phyloP scores from a whole-genome alignment of 2,113 vertebrate genomes.

The Gavia stellata region DNA sequence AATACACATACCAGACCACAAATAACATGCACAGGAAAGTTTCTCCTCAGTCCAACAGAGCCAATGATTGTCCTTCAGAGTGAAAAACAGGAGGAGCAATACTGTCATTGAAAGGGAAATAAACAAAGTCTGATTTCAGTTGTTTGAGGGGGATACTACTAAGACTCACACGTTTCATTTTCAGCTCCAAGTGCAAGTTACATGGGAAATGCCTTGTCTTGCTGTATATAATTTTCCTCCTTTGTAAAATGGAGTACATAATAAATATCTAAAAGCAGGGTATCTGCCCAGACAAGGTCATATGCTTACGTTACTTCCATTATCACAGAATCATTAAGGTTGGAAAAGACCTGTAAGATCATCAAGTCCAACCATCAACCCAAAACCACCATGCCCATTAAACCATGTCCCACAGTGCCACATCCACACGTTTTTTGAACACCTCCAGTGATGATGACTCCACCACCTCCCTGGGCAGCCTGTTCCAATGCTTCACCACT shows the following conservation, averaged over 20 bases:
- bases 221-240: neutral
- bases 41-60: neutral
- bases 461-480: no score
- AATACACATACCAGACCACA: neutral
- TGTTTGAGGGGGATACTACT: neutral
- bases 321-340: no score
- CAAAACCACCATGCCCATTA: no score
- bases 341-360: no score
- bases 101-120: neutral
- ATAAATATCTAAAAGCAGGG: neutral
- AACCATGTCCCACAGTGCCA: no score
- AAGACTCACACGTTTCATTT: neutral
- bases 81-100: neutral
- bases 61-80: neutral
- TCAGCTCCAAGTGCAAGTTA: neutral
- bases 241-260: neutral
- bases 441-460: no score
- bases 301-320: neutral
- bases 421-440: no score
- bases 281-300: neutral
- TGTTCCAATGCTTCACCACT: no score
- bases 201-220: neutral
- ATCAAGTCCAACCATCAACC: no score
- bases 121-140: neutral
- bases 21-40: neutral